phyloP scores from a whole-genome alignment of 1,140 invertebrate genomes.

The Zaprionus camerounensis region DNA sequence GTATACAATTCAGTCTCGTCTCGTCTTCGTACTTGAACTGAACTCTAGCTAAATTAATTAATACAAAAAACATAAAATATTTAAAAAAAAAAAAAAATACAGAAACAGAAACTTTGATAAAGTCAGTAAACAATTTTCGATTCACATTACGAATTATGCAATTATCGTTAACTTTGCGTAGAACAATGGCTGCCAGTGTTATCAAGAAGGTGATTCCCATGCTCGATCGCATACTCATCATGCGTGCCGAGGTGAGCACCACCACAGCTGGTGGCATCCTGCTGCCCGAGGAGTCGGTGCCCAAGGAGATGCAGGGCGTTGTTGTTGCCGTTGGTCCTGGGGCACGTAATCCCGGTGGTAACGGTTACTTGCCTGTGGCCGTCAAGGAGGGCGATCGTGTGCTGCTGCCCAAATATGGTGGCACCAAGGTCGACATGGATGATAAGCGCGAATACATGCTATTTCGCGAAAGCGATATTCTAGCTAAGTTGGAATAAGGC shows the following conservation, averaged over 20 bases:
- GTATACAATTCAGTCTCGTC: slow-evolving; percentile 11
- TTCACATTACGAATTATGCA: background rate
- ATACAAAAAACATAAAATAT: slow-evolving; percentile 11
- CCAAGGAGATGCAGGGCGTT: slow-evolving; percentile 96
- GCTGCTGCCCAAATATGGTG: slow-evolving; percentile 98
- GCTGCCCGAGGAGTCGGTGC: slow-evolving; percentile 97
- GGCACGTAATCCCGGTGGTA: slow-evolving; percentile 93
- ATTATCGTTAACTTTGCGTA: background rate
- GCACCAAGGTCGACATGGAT: slow-evolving; percentile 94
- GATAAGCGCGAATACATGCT: slow-evolving; percentile 95
- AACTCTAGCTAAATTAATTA: slow-evolving; percentile 13
- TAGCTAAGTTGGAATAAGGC: slow-evolving; percentile 92
- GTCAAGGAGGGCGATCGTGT: slow-evolving; percentile 97
- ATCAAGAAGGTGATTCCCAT: slow-evolving; percentile 95
- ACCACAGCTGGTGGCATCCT: slow-evolving; percentile 99
- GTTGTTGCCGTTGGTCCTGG: slow-evolving; percentile 98
- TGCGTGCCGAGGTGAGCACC: slow-evolving; percentile 95
- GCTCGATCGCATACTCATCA: slow-evolving; percentile 97
- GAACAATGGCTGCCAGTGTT: slow-evolving; percentile 77
- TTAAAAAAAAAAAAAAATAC: slow-evolving; percentile 3
- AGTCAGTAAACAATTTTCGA: background rate
- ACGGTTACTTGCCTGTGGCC: slow-evolving; percentile 90
- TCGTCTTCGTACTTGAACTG: slow-evolving; percentile 7
- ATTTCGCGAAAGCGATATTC: slow-evolving; percentile 97
- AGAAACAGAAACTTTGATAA: background rate